Conservation (phyloP, 2,888 invertebrate species). For the Selenia dentaria region DNA sequence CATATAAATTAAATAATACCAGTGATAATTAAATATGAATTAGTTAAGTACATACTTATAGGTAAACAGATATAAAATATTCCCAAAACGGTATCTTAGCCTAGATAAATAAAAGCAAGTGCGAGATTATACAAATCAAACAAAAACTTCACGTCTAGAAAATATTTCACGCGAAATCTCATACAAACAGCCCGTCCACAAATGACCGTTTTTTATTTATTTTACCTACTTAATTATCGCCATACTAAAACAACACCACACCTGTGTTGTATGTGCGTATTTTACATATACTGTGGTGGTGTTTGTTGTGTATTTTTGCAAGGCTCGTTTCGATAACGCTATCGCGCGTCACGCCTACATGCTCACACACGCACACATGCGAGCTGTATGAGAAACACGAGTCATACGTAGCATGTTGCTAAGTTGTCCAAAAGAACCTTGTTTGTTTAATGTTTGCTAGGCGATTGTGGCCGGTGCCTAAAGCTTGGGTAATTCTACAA, state of each 20-base stretch:
- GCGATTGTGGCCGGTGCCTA: constrained; percentile 12
- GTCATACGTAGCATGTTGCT: constrained; percentile 57
- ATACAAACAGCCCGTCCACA: constrained; percentile 32
- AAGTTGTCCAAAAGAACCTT: constrained; percentile 59
- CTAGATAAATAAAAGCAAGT: constrained; percentile 15
- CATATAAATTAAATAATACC: no score
- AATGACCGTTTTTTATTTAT: constrained; percentile 44
- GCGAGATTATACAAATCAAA: constrained; percentile 20
- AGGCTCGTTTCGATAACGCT: constrained; percentile 75
- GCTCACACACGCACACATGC: constrained; percentile 50
- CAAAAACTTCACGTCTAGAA: constrained; percentile 26
- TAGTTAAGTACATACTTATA: no score
- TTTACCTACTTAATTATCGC: constrained; percentile 51
- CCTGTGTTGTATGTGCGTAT: constrained; percentile 39
- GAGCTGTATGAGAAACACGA: constrained; percentile 30
- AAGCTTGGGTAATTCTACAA: constrained; percentile 8
- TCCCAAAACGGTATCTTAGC: neutral
- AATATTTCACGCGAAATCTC: constrained; percentile 38
- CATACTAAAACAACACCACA: constrained; percentile 39
- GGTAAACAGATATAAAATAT: no score
- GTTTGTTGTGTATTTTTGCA: constrained; percentile 83
- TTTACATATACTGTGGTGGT: constrained; percentile 34
- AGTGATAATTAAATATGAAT: no score
- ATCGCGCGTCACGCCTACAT: constrained; percentile 76
- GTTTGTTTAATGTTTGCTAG: constrained; percentile 26